Evolutionary conservation across 2,797 vertebrate genomes (phyloP).

Genomic region (Danio tinwini): DNA sequence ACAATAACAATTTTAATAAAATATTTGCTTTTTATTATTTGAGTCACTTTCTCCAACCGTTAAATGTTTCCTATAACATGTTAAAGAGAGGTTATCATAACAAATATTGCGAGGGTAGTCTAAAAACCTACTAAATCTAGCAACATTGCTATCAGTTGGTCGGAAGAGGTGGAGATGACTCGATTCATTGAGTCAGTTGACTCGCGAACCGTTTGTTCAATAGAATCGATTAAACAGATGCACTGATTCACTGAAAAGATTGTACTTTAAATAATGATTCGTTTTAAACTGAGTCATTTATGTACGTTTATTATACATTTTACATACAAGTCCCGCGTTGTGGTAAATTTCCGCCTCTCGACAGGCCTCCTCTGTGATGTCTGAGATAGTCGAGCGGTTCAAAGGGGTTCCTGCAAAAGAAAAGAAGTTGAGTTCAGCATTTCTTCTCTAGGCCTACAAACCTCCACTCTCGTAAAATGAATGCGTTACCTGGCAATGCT

Average conservation of each 20-base stretch:
- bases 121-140: too few relatives aligned
- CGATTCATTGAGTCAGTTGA: not conserved
- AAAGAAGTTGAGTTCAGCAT: not conserved
- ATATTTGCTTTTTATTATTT: too few relatives aligned
- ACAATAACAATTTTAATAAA: too few relatives aligned
- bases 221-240: not conserved
- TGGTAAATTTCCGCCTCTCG: conserved; percentile 82
- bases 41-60: too few relatives aligned
- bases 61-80: too few relatives aligned
- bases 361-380: conserved; percentile 82
- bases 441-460: not conserved
- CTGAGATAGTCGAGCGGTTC: conserved; percentile 73
- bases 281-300: not conserved
- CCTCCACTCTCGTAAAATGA: too few relatives aligned
- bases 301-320: too few relatives aligned
- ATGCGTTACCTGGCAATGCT: conserved; percentile 83
- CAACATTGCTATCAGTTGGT: too few relatives aligned
- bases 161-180: not conserved
- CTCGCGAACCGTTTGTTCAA: not conserved
- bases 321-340: conserved; percentile 81
- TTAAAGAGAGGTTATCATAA: too few relatives aligned
- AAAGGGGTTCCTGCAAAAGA: conserved; percentile 79
- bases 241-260: not conserved
- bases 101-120: too few relatives aligned
- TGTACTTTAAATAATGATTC: not conserved